These are phyloP conservation scores for Pitangus sulphuratus DNA, from an alignment of 2,797 vertebrate species.

Conservation along the genomic window DNA sequence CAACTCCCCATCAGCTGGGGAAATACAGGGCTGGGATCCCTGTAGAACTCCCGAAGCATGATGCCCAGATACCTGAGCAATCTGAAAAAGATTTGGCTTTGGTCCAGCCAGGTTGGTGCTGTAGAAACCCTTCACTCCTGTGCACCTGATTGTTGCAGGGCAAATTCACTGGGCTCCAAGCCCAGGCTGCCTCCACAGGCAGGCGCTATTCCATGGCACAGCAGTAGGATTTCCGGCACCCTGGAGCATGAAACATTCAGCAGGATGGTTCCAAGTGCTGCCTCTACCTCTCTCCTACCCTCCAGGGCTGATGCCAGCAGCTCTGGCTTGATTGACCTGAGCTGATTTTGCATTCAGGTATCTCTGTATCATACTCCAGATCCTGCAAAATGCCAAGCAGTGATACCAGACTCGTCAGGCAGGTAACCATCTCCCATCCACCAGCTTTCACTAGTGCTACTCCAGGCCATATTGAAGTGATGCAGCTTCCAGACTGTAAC, in stretches of 20 bases:
- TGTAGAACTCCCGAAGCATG: not conserved
- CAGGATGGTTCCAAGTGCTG: not conserved
- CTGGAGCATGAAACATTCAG: not conserved
- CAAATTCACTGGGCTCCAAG: not conserved
- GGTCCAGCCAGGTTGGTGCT: not conserved
- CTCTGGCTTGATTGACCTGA: not conserved
- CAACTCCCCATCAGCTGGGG: not conserved
- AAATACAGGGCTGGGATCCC: not conserved
- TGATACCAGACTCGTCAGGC: not conserved
- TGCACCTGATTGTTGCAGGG: not conserved
- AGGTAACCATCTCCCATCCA: not conserved
- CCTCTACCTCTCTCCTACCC: not conserved
- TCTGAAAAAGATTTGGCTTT: not conserved
- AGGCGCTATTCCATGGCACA: fast-evolving
- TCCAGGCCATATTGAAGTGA: not conserved
- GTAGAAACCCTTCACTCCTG: not conserved
- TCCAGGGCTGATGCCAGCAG: not conserved
- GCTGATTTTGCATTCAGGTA: not conserved
- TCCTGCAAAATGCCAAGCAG: not conserved
- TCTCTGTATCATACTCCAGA: not conserved
- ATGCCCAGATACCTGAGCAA: not conserved
- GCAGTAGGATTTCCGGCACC: not conserved
- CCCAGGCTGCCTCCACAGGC: not conserved
- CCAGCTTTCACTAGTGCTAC: not conserved
- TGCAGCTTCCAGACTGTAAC: not conserved